A percentile compares a stretch with the other conserved stretches of the same genome.
phyloP scores from a whole-genome alignment of 2,113 vertebrate genomes.

The Melanocharis versteri region DNA sequence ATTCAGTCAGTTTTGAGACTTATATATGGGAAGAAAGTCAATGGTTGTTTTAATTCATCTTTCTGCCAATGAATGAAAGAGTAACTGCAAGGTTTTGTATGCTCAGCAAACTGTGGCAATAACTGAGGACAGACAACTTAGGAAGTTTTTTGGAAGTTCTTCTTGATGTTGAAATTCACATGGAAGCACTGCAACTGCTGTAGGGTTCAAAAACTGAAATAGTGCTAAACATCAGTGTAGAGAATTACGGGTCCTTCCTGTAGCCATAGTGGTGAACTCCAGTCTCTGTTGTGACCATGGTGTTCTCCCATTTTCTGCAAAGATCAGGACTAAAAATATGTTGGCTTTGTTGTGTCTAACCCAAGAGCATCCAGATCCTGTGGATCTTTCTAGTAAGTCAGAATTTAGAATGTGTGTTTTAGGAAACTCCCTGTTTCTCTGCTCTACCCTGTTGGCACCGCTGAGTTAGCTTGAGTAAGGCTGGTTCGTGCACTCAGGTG shows the following conservation, averaged over 20 bases:
- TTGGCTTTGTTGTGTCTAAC: neutral
- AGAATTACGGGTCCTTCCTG: neutral
- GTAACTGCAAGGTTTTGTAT: neutral
- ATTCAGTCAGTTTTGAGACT: neutral
- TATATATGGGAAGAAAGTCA: neutral
- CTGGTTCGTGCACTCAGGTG: neutral
- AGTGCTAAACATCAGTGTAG: neutral
- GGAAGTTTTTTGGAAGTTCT: neutral
- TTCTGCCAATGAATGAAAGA: neutral
- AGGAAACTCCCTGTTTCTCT: neutral
- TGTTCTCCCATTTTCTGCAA: neutral
- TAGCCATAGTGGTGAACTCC: neutral
- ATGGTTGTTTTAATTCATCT: neutral
- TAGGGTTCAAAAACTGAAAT: neutral
- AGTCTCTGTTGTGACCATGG: neutral
- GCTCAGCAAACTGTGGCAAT: neutral
- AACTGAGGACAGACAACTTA: neutral
- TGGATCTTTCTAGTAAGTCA: neutral
- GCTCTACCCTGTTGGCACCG: neutral
- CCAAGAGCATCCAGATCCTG: neutral
- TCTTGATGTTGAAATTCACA: neutral
- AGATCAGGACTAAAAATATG: neutral
- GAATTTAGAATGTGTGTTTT: neutral
- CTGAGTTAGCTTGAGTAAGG: neutral
- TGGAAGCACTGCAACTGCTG: neutral